These are phyloP conservation scores for Leucoraja ocellata DNA, from an alignment of 2,797 vertebrate species.

Conservation along the genomic window DNA sequence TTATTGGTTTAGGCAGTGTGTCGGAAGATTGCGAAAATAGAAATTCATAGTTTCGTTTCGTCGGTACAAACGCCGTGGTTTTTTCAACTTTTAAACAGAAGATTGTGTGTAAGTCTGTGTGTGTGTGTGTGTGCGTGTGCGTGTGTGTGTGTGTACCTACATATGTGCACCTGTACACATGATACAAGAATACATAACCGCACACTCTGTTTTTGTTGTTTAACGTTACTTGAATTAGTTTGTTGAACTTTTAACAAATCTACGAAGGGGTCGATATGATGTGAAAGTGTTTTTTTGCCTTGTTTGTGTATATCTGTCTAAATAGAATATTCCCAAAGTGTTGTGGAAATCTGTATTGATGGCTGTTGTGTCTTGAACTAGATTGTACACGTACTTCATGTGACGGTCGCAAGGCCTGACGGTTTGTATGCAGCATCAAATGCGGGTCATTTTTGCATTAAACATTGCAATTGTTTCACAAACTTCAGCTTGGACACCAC, in stretches of 20 bases:
- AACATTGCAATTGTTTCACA: background rate
- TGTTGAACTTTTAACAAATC: slow-evolving; percentile 59
- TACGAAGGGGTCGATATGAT: slow-evolving; percentile 66
- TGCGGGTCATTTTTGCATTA: slow-evolving; percentile 53
- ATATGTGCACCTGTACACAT: background rate
- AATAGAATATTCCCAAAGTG: slow-evolving; percentile 24
- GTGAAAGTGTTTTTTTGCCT: slow-evolving; percentile 84
- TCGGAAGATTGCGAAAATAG: background rate
- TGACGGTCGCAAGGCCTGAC: slow-evolving; percentile 74
- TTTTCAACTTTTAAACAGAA: slow-evolving; percentile 5
- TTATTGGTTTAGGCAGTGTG: background rate
- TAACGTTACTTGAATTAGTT: slow-evolving; percentile 70
- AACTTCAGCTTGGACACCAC: background rate
- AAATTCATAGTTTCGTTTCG: background rate
- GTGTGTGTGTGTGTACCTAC: background rate
- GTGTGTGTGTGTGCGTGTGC: too few relatives aligned
- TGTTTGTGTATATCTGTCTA: slow-evolving; percentile 75
- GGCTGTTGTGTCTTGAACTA: slow-evolving; percentile 71
- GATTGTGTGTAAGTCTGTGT: background rate
- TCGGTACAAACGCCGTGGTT: background rate
- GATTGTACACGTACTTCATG: slow-evolving; percentile 66
- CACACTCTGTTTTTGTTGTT: slow-evolving; percentile 59
- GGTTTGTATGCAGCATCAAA: slow-evolving; percentile 69
- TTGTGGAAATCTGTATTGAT: slow-evolving; percentile 59
- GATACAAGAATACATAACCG: background rate